Evolutionary conservation across 1,140 invertebrate genomes (phyloP), one percentile per base, ranked within the genome.

Genomic region (Teleopsis dalmanni): DNA sequence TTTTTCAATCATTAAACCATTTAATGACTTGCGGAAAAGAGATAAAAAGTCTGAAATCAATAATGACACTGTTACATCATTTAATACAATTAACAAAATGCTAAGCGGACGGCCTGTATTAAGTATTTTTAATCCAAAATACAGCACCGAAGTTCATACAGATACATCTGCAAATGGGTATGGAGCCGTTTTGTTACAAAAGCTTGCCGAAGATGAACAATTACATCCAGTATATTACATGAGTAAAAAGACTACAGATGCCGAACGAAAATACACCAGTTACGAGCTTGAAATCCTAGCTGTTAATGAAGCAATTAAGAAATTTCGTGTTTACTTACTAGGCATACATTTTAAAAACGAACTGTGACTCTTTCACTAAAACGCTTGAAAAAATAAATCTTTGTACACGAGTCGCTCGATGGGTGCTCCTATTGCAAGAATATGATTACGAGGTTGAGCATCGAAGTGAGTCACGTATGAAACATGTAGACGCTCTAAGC

Each of bases 261-360:
- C 57, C 78, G 67, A 71, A 51, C 52, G 33, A 21, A 66, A 65
- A 36, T 75, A 67, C 41, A 57, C 57, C 78, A 58, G 38, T 25
- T 41, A 41, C 13, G 38, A 41, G 27, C 23, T 41, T 14, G 38
- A 41, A 26, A 69, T 73, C 62, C 65, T 51, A 44, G 66, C 50
- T 59, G 65, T 55, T 57, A 71, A 72, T 66, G 74, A 53, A 27
- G 51, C 50, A n/a, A 13, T 63, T 16, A 52, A 55, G 40, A 56
- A 56, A 23, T 57, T 60, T 43, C 43, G 52, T 10, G 51, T 62
- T 8, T 53, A 53, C 42, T 37, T 43, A 11, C n/a, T 52, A 10
- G 51, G 38, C 6, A 23, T 33, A 14, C 27, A 43, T 11, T 52
- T 52, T 40, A 52, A 47, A 48, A 5, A 52, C 51, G 3, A 62